Percentiles rank a stretch among this genome's conserved stretches.
Conservation (phyloP, 2,113 vertebrate genomes). For the Zosterops pallidus region DNA sequence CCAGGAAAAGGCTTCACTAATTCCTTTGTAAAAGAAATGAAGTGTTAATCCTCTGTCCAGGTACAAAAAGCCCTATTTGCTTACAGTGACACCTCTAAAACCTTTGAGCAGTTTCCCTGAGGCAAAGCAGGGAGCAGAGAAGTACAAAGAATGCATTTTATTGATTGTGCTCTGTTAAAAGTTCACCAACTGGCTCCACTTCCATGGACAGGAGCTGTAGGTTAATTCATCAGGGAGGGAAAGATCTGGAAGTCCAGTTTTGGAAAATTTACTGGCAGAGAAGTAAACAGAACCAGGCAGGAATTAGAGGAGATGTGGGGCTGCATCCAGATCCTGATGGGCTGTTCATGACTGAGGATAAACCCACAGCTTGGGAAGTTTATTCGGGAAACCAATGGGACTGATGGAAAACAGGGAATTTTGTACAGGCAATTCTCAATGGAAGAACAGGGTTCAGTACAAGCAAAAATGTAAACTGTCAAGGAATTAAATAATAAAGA, state of each 20-base stretch:
- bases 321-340: neutral
- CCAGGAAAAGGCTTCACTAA: neutral
- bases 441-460: rapidly evolving
- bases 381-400: neutral
- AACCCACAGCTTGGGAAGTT: neutral
- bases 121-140: neutral
- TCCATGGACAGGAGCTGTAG: neutral
- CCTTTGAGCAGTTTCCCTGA: neutral
- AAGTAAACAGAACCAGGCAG: neutral
- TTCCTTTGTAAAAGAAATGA: neutral
- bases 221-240: neutral
- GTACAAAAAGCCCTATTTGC: neutral
- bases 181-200: neutral
- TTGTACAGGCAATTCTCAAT: rapidly evolving
- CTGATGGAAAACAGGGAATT: neutral
- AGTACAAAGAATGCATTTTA: conserved; percentile 22
- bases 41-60: neutral
- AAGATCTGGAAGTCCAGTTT: neutral
- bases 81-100: neutral
- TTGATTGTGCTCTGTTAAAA: conserved; percentile 35
- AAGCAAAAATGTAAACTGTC: rapidly evolving
- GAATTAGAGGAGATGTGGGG: neutral
- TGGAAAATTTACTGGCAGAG: neutral
- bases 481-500: neutral
- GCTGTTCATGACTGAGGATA: neutral